Evolutionary conservation across 2,113 vertebrate species (phyloP), one percentile per base, ranked within the genome.

Genomic region (Ceyx cyanopectus): DNA sequence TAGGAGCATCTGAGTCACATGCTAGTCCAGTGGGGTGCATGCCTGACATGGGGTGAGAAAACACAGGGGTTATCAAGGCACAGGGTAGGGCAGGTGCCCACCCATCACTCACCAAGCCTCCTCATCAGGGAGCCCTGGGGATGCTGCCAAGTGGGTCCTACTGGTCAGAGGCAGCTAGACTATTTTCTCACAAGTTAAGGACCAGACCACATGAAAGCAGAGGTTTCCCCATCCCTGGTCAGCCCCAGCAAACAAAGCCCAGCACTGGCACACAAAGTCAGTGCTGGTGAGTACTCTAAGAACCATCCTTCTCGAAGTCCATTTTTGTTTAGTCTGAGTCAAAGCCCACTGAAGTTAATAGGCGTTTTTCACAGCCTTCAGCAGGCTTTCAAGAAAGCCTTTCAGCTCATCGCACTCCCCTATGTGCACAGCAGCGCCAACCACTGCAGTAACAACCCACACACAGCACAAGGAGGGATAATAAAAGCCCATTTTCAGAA

Each of bases 201-300:
- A 60, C 6, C 1, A 0, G 2, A 22, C 3, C 0, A 1, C n/a
- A 40, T 9, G 4, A 48, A 75, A 79, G 2, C 11, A 43, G 18
- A 22, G 54, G 45, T 46, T 60, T 63, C 32, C 53, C 68, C 7
- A 4, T 4, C 53, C 17, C 18, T 3, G 0, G 9, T 34, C 45
- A 69, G 50, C 69, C 46, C 66, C 2, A 4, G 20, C 1, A 2
- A 70, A 48, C 1, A 0, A 26, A 87, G 50, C 30, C 45, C 63
- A 48, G 77, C 1, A 0, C 69, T 1, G 8, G 45, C 43, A 72
- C 66, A 75, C 51, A 34, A 48, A 80, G 62, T 26, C 77, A 43
- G 61, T 77, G 58, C 43, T 2, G 2, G 43, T 70, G 40, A 27
- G 51, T 46, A 27, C 57, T 50, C 40, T 7, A 29, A 41, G 62